These are phyloP conservation scores for Gasterosteus aculeatus DNA, from an alignment of 2,113 vertebrate species.

Conservation along the genomic window DNA sequence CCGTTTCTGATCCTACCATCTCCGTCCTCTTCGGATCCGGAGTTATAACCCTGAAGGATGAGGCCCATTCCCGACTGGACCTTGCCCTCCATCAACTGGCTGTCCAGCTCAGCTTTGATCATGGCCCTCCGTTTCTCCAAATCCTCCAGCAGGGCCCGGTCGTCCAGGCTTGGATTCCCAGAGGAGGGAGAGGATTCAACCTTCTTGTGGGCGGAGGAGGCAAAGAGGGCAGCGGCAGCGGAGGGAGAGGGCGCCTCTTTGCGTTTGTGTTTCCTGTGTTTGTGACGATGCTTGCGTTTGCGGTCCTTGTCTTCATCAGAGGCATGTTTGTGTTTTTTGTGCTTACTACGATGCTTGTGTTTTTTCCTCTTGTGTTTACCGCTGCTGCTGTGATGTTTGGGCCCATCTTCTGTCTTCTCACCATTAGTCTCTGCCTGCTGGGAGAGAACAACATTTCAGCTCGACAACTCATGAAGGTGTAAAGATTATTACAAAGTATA, in stretches of 20 bases:
- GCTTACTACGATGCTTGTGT: constrained; percentile 98
- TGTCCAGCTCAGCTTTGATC: constrained; percentile 99
- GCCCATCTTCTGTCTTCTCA: constrained; percentile 83
- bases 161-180: constrained; percentile 94
- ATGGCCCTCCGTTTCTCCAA: constrained; percentile 97
- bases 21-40: constrained; percentile 96
- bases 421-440: constrained; percentile 85
- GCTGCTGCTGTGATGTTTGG: constrained; percentile 84
- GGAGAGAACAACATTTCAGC: neutral
- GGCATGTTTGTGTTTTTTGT: constrained; percentile 97
- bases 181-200: constrained; percentile 87
- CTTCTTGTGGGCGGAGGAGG: constrained; percentile 77
- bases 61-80: constrained; percentile 99
- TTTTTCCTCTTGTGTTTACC: constrained; percentile 99
- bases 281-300: constrained; percentile 95
- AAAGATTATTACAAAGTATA: neutral
- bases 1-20: constrained; percentile 93
- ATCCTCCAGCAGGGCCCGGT: constrained; percentile 94
- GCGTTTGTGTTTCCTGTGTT: constrained; percentile 97
- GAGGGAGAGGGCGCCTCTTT: constrained; percentile 83
- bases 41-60: constrained; percentile 97
- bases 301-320: constrained; percentile 93
- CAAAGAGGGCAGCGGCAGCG: constrained; percentile 36
- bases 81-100: constrained; percentile 97
- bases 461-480: neutral